Conservation (phyloP, 1,140 invertebrate species). For the Ceratitis capitata region DNA sequence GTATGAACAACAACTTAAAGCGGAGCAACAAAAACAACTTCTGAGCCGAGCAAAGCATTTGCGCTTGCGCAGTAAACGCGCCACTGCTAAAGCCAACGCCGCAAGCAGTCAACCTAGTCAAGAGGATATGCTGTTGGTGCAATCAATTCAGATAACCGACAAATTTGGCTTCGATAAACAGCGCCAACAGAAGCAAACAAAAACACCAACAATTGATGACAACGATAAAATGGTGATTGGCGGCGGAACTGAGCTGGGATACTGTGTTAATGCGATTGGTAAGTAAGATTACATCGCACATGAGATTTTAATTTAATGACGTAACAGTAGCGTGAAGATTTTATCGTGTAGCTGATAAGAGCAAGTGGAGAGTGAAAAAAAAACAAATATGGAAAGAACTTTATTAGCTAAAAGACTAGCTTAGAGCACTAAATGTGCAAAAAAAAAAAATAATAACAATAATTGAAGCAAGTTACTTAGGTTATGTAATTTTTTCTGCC, state of each 20-base stretch:
- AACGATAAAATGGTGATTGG: neutral
- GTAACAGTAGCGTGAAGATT: neutral
- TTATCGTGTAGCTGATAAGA: neutral
- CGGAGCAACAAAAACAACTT: neutral
- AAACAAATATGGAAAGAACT: neutral
- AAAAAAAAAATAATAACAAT: no score
- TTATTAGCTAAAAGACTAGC: neutral
- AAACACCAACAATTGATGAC: slow-evolving; percentile 31
- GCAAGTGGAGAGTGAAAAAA: neutral
- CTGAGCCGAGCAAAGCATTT: slow-evolving; percentile 23
- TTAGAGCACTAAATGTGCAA: neutral
- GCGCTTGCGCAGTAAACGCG: neutral
- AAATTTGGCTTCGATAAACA: slow-evolving; percentile 83
- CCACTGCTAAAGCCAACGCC: neutral
- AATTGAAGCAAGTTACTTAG: no score
- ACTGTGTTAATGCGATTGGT: slow-evolving; percentile 25
- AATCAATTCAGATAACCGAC: slow-evolving; percentile 91
- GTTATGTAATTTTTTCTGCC: neutral
- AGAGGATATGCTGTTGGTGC: slow-evolving; percentile 86
- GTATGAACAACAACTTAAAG: neutral
- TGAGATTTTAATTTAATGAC: neutral
- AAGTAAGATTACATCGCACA: neutral
- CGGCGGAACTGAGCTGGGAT: neutral
- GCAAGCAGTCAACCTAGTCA: slow-evolving; percentile 18
- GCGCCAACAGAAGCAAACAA: slow-evolving; percentile 50